Evolutionary conservation across 2,113 vertebrate species (phyloP), one percentile per base, ranked within the genome.

Genomic region (Puma concolor): DNA sequence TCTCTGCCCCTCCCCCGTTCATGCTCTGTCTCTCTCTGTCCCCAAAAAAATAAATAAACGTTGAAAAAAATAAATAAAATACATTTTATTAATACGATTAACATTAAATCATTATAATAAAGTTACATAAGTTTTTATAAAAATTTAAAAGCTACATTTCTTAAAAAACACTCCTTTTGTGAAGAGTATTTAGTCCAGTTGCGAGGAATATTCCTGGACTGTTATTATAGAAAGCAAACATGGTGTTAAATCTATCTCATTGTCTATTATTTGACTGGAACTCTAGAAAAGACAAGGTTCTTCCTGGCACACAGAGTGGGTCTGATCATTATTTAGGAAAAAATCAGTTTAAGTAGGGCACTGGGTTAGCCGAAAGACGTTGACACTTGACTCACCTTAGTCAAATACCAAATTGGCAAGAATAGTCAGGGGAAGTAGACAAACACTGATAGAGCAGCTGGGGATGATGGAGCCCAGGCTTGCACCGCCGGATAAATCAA

Each of bases 321-420:
- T 44, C 41, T 88, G 91, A 60, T 95, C 64, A 90, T 87, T 95
- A 89, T 91, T 96, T 57, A 91, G 66, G 10, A 76, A 74, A 57
- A 71, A 36, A 17, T 50, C 7, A 71, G 23, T 91, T 71, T 71
- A 33, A 88, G 57, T 12, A 31, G 41, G 41, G 31, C 36, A 11
- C 48, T 27, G 31, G 33, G 33, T 80, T 60, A 92, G 19, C 6
- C 7, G 81, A 87, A 69, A 97, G 83, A 60, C 29, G 6, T 50
- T 91, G 76, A 95, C 76, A 88, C 15, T 97, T 84, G 7, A 38
- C 69, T 50, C 69, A 33, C 48, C 85, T 92, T 79, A 69, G 44
- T 81, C 57, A 77, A 57, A 71, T 29, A 21, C 66, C 21, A 14
- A 57, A 67, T 67, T 82, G 91, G 36, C 80, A 88, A 81, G 29